Evolutionary conservation across 2,888 invertebrate genomes (phyloP), one percentile per base, ranked within the genome.

Genomic region (Philopedon plagiatum): DNA sequence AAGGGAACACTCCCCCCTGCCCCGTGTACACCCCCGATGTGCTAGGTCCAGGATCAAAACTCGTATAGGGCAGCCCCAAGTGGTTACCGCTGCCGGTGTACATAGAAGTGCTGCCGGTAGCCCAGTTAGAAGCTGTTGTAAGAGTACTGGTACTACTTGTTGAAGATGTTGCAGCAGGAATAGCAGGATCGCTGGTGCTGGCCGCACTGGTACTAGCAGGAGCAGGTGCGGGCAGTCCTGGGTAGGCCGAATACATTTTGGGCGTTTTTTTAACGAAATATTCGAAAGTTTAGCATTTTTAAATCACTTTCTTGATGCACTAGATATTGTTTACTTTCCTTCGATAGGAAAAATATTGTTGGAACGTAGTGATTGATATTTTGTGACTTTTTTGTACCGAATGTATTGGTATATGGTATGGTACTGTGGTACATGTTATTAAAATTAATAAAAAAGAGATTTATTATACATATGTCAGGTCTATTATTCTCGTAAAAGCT

Each of bases 41-140:
- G 60, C 80, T 80, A 4, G 82, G 79, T 51, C 81, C 80, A 4
- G 81, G 78, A 54, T 83, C 82, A 73, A 82, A 82, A 60, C 75
- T 76, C 4, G 80, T 61, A 73, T 81, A 82, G 37, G 80, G 76
- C 57, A 78, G 26, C 1, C 77, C 68, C 57, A 79, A 65, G 65
- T 77, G 75, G 29, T 75, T 76, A 39, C 74, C 57, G 56, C 73
- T 32, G 7, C 72, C 19, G 15, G 73, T 56, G 57, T 66, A 57
- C 60, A 58, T 54, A 5, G 62, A 11, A 11, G 26, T 26, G 11
- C n/a, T 56, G 29, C 21, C 49, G 8, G 26, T 60, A 37, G 32
- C 49, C 67, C 68, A 74, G 2, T 66, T 73, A n/a, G 72, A 71
- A 1, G 76, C 64, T 8, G 72, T 73, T 13, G 63, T 29, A 32